These are phyloP conservation scores for Hystrix cristata DNA, from an alignment of 2,113 vertebrate genomes.

Conservation along the genomic window DNA sequence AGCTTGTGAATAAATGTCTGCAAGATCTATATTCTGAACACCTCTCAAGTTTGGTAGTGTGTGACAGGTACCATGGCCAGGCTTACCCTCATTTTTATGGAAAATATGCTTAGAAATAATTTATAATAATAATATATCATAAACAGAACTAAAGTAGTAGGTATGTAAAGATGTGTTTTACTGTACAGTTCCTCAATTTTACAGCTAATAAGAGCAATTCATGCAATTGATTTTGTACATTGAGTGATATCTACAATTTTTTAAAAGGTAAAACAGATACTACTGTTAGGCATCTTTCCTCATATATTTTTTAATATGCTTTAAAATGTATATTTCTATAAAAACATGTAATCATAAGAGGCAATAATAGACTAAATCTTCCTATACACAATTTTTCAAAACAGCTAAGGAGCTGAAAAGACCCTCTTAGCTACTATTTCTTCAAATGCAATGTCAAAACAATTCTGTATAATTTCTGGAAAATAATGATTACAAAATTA, in stretches of 20 bases:
- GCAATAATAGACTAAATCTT: neutral
- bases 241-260: neutral
- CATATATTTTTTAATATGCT: neutral
- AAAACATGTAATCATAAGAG: neutral
- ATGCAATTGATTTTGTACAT: neutral
- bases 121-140: neutral
- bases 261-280: neutral
- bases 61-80: too few relatives aligned
- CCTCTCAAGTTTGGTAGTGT: neutral
- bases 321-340: neutral
- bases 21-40: neutral
- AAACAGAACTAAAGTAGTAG: neutral
- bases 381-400: neutral
- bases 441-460: slow-evolving; percentile 1
- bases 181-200: neutral
- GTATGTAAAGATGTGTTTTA: neutral
- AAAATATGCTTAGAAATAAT: neutral
- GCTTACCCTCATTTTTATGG: neutral
- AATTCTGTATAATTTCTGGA: neutral
- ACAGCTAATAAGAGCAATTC: neutral
- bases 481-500: slow-evolving; percentile 18
- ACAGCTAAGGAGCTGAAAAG: slow-evolving; percentile 12
- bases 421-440: neutral
- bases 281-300: neutral
- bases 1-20: neutral